A percentile compares a stretch with the other conserved stretches of the same genome.
These are phyloP conservation scores for Apamea epomidion DNA, from an alignment of 2,888 invertebrate genomes.

Conservation along the genomic window DNA sequence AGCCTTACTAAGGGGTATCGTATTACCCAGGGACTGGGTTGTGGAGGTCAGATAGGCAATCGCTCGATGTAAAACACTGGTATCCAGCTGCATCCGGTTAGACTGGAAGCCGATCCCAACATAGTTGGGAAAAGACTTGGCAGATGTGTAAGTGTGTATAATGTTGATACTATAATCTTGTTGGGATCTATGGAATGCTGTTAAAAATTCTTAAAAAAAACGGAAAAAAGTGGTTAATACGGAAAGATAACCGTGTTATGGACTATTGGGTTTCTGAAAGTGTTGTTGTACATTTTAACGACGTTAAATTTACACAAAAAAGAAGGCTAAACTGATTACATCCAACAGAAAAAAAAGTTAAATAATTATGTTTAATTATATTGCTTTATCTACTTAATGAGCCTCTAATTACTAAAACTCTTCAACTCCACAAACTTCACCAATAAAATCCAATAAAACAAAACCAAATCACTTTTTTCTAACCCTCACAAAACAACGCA, in stretches of 20 bases:
- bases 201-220: slow-evolving; percentile 2
- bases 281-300: not conserved
- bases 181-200: not conserved
- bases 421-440: not conserved
- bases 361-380: not conserved
- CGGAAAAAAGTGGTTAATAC: not conserved
- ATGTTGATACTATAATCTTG: not conserved
- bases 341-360: not conserved
- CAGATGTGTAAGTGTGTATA: not conserved
- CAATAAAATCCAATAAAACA: slow-evolving; percentile 29
- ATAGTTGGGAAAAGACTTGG: not conserved
- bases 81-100: not conserved
- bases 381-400: not conserved
- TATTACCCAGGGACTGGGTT: too few species aligned
- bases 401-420: not conserved
- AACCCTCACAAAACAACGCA: slow-evolving; percentile 29
- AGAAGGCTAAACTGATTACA: too few species aligned
- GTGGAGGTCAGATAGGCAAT: not conserved
- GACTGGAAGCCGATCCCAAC: not conserved
- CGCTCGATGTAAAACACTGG: not conserved
- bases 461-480: slow-evolving; percentile 8
- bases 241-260: not conserved
- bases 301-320: not conserved
- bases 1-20: not conserved
- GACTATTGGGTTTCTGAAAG: not conserved